phyloP scores from a whole-genome alignment of 2,888 invertebrate genomes.

The Dascillus cervinus region DNA sequence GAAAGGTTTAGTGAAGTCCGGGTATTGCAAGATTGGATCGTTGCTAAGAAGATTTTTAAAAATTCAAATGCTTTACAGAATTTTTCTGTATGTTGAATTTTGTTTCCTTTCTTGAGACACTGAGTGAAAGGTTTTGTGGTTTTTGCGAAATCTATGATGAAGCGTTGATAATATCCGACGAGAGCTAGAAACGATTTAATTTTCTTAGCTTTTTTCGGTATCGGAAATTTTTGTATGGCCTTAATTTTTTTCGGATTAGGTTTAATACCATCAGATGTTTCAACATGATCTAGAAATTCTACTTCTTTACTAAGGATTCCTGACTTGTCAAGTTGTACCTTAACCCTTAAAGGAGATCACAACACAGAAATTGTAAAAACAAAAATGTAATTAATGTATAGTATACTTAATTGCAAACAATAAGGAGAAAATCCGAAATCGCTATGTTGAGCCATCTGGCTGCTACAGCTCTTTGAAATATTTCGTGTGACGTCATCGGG shows the following conservation, averaged over 20 bases:
- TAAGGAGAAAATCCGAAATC: no score
- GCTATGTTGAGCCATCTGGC: no score
- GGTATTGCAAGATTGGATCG: slow-evolving; percentile 11
- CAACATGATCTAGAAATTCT: slow-evolving; percentile 2
- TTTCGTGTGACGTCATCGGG: no score
- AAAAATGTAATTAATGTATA: no score
- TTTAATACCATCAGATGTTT: slow-evolving; percentile 2
- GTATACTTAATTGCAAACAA: no score
- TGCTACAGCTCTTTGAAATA: no score
- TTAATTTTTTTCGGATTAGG: slow-evolving; percentile 2
- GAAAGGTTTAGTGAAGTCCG: slow-evolving; percentile 10
- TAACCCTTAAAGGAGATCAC: no score
- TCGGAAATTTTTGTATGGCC: background rate
- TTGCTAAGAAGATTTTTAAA: slow-evolving; percentile 8
- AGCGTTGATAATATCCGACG: slow-evolving; percentile 1
- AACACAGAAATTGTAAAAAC: no score
- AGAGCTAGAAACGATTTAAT: slow-evolving; percentile 3
- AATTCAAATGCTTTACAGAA: slow-evolving; percentile 5
- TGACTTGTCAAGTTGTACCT: slow-evolving; percentile 4
- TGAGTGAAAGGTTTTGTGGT: slow-evolving; percentile 4
- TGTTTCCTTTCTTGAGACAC: background rate
- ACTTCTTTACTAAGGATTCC: slow-evolving; percentile 1
- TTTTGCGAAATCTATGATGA: slow-evolving; percentile 4
- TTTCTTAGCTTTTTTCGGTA: slow-evolving; percentile 4
- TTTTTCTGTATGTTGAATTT: slow-evolving; percentile 1